Base-by-base conservation (phyloP, 2,797 vertebrate genomes). In the Melanotaenia nigrans region DNA sequence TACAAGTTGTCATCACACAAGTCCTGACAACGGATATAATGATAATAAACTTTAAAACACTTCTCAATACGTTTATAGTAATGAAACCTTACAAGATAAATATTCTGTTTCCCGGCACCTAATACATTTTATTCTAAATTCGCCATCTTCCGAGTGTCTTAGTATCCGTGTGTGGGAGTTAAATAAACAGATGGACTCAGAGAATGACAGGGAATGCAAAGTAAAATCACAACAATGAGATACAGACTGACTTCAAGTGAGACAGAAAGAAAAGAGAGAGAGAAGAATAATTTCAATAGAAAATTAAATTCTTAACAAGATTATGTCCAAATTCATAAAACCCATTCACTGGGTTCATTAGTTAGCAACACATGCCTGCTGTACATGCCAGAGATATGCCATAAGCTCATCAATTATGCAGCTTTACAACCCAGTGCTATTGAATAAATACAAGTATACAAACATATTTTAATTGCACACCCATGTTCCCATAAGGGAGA, bases 161-260 rank as follows among this genome's bases (percentile, higher is more conserved):
- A 78, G 82, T 75, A 36, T 33, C 32, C 7, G 32, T 79, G 78
- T 61, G 86, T 90, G 76, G 85, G 81, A 79, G 77, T 64, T 51
- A 74, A 79, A 83, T 68, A 86, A 85, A 85, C 76, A 88, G 80
- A 90, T 74, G 80, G 75, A 78, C 65, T 70, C 70, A 0, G 38
- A 75, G 71, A 51, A 83, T 5, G 32, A 64, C 38, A 36, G 16
- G 35, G 51, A 71, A 73, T 59, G 49, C 57, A 68, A 85, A 78
- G 42, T 70, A 62, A 68, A 75, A 78, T 71, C 61, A 71, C 16
- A 42, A 20, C 28, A 65, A 40, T 25, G 12, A 5, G 13, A 62
- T 1, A 24, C 2, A 49, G 51, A 54, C n/a, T 70, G 55, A 72
- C 28, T 24, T 64, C 4, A 75, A 53, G 36, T 24, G 3, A 64